phyloP scores from a whole-genome alignment of 2,113 vertebrate species.

The Tiliqua scincoides region DNA sequence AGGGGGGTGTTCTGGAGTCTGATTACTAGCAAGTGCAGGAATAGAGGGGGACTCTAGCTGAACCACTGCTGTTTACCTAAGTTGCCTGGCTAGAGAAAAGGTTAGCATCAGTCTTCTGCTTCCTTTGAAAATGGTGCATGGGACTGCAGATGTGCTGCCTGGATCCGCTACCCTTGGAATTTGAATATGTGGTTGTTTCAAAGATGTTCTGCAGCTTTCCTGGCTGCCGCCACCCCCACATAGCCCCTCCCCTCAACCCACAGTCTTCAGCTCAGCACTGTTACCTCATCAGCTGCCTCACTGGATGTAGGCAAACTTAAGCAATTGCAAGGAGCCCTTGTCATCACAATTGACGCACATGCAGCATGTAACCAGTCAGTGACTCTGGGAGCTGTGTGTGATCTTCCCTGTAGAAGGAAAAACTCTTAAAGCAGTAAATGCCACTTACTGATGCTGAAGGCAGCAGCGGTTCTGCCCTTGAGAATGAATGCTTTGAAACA shows the following conservation, averaged over 20 bases:
- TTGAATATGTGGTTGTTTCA: accelerated
- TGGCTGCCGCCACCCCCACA: neutral
- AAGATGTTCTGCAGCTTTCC: neutral
- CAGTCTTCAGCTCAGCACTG: neutral
- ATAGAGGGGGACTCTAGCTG: neutral
- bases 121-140: neutral
- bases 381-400: constrained; percentile 25
- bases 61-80: neutral
- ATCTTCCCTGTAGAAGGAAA: constrained; percentile 43
- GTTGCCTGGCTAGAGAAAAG: neutral
- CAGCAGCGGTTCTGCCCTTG: neutral
- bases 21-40: neutral
- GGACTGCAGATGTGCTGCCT: neutral
- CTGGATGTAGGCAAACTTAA: neutral
- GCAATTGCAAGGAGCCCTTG: neutral
- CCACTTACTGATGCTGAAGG: neutral
- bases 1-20: neutral
- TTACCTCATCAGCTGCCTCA: constrained; percentile 8
- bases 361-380: constrained; percentile 43
- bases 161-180: neutral
- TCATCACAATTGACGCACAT: constrained; percentile 38
- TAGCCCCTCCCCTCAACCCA: neutral
- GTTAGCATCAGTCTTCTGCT: neutral
- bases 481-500: neutral
- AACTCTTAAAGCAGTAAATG: constrained; percentile 1